phyloP scores from a whole-genome alignment of 2,113 vertebrate species.

The Talpa occidentalis region DNA sequence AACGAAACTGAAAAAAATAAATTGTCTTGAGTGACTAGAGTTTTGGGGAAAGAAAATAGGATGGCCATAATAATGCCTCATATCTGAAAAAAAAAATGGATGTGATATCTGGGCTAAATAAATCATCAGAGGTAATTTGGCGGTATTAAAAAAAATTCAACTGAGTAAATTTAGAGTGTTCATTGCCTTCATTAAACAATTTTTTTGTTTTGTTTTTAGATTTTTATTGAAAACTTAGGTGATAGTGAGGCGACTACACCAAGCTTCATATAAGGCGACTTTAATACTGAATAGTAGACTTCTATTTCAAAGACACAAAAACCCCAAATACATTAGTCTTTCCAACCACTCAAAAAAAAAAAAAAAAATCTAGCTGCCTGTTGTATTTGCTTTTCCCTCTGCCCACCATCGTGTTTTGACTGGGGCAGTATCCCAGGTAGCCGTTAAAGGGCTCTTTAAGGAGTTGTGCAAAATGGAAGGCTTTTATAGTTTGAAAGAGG shows the following conservation, averaged over 20 bases:
- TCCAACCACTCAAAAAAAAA: too few species aligned
- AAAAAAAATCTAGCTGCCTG: too few species aligned
- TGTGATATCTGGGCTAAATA: not conserved
- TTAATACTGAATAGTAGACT: too few species aligned
- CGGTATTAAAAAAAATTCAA: not conserved
- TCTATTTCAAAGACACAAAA: too few species aligned
- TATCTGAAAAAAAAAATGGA: not conserved
- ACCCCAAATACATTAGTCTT: too few species aligned
- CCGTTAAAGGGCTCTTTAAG: not conserved
- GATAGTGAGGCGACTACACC: too few species aligned
- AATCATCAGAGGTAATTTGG: not conserved
- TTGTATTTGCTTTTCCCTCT: too few species aligned
- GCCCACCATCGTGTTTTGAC: not conserved
- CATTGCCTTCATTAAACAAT: not conserved
- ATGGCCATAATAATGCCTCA: not conserved
- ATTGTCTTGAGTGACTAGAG: not conserved
- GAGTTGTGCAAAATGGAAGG: not conserved
- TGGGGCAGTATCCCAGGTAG: not conserved
- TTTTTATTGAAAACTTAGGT: too few species aligned
- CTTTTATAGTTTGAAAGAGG: not conserved
- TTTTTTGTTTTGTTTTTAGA: too few species aligned
- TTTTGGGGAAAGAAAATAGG: not conserved
- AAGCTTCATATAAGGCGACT: too few species aligned
- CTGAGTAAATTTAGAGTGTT: not conserved
- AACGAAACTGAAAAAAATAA: not conserved